Percentiles rank a stretch among this genome's conserved stretches.
phyloP scores from a whole-genome alignment of 2,797 vertebrate genomes.

The Buphagus erythrorhynchus region DNA sequence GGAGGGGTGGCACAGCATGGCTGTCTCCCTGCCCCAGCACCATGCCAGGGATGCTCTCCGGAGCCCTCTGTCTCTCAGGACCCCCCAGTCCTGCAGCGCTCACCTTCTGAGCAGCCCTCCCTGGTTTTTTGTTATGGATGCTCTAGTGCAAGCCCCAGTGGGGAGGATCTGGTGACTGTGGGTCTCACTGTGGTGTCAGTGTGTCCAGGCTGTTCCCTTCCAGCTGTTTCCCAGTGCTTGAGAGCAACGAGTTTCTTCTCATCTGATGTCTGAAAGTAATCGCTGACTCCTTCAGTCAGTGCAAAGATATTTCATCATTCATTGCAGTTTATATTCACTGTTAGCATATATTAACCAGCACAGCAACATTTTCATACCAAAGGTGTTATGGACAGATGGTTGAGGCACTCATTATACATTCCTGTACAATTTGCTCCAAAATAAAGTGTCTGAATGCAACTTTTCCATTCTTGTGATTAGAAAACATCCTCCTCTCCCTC shows the following conservation, averaged over 20 bases:
- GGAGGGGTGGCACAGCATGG: neutral
- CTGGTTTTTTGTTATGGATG: neutral
- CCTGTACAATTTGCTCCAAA: neutral
- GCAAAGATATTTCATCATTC: neutral
- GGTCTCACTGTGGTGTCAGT: neutral
- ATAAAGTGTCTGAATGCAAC: neutral
- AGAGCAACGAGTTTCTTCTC: neutral
- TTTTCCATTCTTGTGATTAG: neutral
- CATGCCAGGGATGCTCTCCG: neutral
- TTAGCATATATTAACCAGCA: neutral
- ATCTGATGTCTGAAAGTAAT: neutral
- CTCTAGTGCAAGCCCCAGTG: neutral
- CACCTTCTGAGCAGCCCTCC: neutral
- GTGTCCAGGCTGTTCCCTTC: neutral
- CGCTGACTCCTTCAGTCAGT: neutral
- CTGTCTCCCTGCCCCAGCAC: neutral
- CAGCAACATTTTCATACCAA: neutral
- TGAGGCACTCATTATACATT: neutral
- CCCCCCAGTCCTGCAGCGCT: rapidly evolving
- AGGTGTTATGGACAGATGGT: neutral
- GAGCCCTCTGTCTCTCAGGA: rapidly evolving
- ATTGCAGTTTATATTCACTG: neutral
- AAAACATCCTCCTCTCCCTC: neutral
- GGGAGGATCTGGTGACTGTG: rapidly evolving
- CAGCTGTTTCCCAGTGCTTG: neutral